Percentiles rank a stretch among this genome's conserved stretches.
Conservation (phyloP, 1,140 invertebrate species). For the Drosophila elegans region DNA sequence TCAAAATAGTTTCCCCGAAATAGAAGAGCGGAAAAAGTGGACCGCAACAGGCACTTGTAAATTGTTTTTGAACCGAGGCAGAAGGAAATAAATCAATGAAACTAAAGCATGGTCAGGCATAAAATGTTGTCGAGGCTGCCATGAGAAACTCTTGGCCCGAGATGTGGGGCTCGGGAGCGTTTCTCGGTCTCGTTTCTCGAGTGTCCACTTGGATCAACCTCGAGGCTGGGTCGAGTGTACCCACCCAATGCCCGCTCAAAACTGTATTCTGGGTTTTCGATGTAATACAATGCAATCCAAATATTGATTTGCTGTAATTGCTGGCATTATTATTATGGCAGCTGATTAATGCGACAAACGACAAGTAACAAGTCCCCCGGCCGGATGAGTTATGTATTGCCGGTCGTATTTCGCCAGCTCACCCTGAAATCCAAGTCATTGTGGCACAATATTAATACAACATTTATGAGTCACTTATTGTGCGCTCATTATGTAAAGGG, state of each 20-base stretch:
- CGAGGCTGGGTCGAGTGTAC: slow-evolving; percentile 25
- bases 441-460: slow-evolving; percentile 65
- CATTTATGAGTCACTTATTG: slow-evolving; percentile 77
- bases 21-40: slow-evolving; percentile 25
- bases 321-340: slow-evolving; percentile 40
- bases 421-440: slow-evolving; percentile 24
- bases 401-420: not conserved
- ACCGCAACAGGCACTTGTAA: slow-evolving; percentile 47
- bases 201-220: slow-evolving; percentile 41
- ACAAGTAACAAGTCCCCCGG: slow-evolving; percentile 21
- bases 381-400: slow-evolving; percentile 31
- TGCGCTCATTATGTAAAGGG: slow-evolving; percentile 54
- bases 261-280: slow-evolving; percentile 38
- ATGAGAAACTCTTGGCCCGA: slow-evolving; percentile 6
- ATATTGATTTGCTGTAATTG: slow-evolving; percentile 70
- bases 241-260: slow-evolving; percentile 14
- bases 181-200: slow-evolving; percentile 53
- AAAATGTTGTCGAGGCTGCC: slow-evolving; percentile 47
- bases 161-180: slow-evolving; percentile 3
- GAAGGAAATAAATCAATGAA: slow-evolving; percentile 64
- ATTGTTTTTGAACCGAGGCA: slow-evolving; percentile 22
- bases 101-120: slow-evolving; percentile 63
- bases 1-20: slow-evolving; percentile 44
- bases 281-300: slow-evolving; percentile 59
- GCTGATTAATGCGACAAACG: slow-evolving; percentile 54